Evolutionary conservation across 1,140 invertebrate species (phyloP), one percentile per base, ranked within the genome.

Genomic region (Telenomus remus): DNA sequence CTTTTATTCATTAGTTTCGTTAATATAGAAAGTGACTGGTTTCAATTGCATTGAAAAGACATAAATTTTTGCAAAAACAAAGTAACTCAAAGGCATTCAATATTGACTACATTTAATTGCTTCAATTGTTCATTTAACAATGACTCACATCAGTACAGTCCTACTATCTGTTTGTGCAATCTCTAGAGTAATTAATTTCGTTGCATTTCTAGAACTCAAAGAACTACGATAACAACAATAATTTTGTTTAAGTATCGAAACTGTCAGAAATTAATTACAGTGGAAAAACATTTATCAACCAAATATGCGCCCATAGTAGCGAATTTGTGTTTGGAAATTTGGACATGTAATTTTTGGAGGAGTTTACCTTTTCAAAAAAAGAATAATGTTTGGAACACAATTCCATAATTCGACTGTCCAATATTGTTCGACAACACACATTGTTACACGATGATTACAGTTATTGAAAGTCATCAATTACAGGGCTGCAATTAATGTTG

Each of bases 91-190:
- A 56, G 51, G 51, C 60, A 61, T 61, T 70, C 35, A 70, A 70
- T 70, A 70, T 70, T 61, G 66, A 55, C 57, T 49, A 55, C 66
- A 70, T 70, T 60, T 70, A 70, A 70, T 70, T 70, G 66, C 66
- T 55, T 50, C 57, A 70, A 70, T 70, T 70, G 66, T 70, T 56
- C 57, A 70, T 70, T 69, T 61, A 44, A 70, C 50, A 70, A 61
- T 61, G 66, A 70, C 66, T 70, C 55, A 70, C 57, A 61, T 61
- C 56, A 60, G 55, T 69, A 42, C 48, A 43, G 50, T 69, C 43
- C 43, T 54, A 60, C 50, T 60, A 69, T 68, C 64, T 68, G 46
- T 69, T 69, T 69, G 34, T 69, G 54, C 56, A 54, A 69, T 69
- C 56, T 69, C 13, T 43, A 44, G 48, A 69, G 55, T 49, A 60